Base-by-base conservation (phyloP, 2,113 vertebrate species). In the Cathartes aura region DNA sequence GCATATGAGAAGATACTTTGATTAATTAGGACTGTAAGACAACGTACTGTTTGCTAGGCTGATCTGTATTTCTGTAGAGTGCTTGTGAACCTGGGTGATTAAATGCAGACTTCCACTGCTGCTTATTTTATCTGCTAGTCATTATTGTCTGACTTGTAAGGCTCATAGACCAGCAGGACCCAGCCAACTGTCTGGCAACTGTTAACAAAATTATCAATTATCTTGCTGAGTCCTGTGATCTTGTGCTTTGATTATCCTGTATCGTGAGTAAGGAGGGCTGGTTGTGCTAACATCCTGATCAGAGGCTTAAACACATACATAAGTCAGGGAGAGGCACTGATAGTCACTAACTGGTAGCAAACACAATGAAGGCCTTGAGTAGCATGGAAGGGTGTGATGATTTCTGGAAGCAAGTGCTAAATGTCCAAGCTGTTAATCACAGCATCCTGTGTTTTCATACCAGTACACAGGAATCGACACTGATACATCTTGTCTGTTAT, bases 161-260 rank as follows among this genome's bases (percentile, higher is more conserved):
- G 64, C 89, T 93, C 64, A 4, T 1, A n/a, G 80, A 68, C 52
- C 4, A 3, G 80, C 80, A 53, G 76, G 72, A 80, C 74, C 50
- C 66, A 85, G 88, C 66, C 82, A 95, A 95, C 32, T 80, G 79
- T 95, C 93, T 96, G 88, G 82, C 82, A 90, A 52, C 56, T 58
- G 36, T 38, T 95, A 82, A 79, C 70, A 68, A 19, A 93, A 93
- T 88, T 93, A 86, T 80, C 74, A 58, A 21, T 94, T 95, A 80
- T 38, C 79, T 83, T 24, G 12, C 42, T 42, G 67, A 68, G 58
- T 76, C 52, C 17, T 73, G 32, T 82, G 67, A 7, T 58, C 53
- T 21, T 47, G 71, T 22, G 47, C 82, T 93, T 73, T 76, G 45
- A 83, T 93, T 92, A 53, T 42, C 36, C 63, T 76, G 45, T 24